Evolutionary conservation across 2,113 vertebrate species (phyloP).

Genomic region (Monarcha castaneiventris): DNA sequence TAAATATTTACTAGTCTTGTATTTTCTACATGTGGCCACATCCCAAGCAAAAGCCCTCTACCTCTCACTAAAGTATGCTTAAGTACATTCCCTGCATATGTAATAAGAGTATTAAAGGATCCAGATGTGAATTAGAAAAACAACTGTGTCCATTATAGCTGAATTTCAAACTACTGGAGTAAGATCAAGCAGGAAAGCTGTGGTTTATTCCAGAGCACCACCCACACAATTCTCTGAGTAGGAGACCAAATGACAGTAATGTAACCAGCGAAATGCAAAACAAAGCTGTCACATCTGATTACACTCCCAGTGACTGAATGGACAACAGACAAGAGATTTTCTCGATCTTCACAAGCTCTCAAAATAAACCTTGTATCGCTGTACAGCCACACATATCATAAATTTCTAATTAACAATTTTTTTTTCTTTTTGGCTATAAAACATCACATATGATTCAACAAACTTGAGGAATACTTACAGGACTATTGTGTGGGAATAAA

Average conservation of each 20-base stretch:
- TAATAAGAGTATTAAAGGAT: constrained; percentile 49
- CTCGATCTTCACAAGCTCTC: not conserved
- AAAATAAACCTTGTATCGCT: not conserved
- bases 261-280: constrained; percentile 21
- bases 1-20: constrained; percentile 50
- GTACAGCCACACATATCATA: not conserved
- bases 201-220: constrained; percentile 34
- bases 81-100: not conserved
- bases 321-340: not conserved
- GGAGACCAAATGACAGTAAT: constrained; percentile 11
- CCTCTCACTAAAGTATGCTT: constrained; percentile 10
- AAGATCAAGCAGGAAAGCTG: constrained; percentile 47
- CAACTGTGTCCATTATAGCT: not conserved
- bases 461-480: not conserved
- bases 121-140: constrained; percentile 62
- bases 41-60: not conserved
- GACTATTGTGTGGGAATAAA: not conserved
- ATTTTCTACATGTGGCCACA: constrained; percentile 24
- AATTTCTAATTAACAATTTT: not conserved
- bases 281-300: not conserved
- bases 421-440: not conserved
- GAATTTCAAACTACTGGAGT: constrained; percentile 47
- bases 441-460: not conserved
- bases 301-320: not conserved
- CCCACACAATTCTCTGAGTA: constrained; percentile 32